A percentile compares a stretch with the other conserved stretches of the same genome.
phyloP scores from a whole-genome alignment of 2,888 invertebrate species.

The Sisyra terminalis region DNA sequence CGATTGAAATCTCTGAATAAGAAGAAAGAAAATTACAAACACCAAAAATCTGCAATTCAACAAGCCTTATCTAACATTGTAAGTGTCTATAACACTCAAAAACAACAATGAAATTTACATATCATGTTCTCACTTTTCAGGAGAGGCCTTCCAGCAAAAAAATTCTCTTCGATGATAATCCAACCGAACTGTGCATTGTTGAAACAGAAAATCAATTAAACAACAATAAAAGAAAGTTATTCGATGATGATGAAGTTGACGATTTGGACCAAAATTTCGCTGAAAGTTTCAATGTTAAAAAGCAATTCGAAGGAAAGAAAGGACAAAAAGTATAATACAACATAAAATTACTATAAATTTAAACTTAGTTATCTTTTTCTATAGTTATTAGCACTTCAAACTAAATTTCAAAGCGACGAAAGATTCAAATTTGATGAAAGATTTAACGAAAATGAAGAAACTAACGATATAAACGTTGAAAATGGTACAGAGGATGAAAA shows the following conservation, averaged over 20 bases:
- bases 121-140: constrained; percentile 26
- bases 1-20: constrained; percentile 47
- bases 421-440: constrained; percentile 59
- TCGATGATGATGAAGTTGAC: constrained; percentile 28
- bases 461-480: constrained; percentile 17
- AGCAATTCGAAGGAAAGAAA: constrained; percentile 47
- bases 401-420: constrained; percentile 55
- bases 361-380: constrained; percentile 1
- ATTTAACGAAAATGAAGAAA: constrained; percentile 43
- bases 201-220: constrained; percentile 4
- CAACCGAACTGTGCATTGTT: constrained; percentile 13
- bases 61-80: constrained; percentile 44
- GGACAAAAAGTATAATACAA: constrained; percentile 36
- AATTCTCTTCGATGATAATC: constrained; percentile 42
- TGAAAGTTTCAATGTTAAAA: constrained; percentile 41
- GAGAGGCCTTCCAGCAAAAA: constrained; percentile 38
- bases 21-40: constrained; percentile 43
- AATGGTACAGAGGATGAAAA: constrained; percentile 20
- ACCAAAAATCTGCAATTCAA: constrained; percentile 46
- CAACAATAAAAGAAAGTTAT: constrained; percentile 27
- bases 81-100: constrained; percentile 18
- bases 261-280: constrained; percentile 21
- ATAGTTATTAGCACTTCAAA: constrained; percentile 53
- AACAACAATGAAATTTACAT: constrained; percentile 5
- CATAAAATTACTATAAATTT: constrained; percentile 4